Base-by-base conservation (phyloP, 1,140 invertebrate species). In the Geopemphigus sp. region DNA sequence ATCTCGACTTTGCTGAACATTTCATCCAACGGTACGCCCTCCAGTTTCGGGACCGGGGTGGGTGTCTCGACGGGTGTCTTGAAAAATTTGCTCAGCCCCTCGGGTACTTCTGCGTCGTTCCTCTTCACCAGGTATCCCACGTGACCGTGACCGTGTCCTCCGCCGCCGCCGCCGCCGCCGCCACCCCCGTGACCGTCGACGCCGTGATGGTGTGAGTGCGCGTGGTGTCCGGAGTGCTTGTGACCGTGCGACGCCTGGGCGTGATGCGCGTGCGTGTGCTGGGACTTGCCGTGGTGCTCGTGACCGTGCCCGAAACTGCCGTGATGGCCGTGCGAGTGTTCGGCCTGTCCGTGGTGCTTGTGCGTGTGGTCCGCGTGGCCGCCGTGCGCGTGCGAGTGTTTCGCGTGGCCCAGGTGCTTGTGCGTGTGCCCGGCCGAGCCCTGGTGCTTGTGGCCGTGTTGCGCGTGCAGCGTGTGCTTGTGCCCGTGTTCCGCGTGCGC, bases 291-390 rank as follows among this genome's bases (percentile, higher is more conserved):
- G 32, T 82, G 80, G 45, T 82, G 81, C 26, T 82, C 70, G 54
- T 82, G 81, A 6, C 72, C 80, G 39, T 82, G 81, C 2, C 80
- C 81, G 54, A 80, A 80, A 63, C 81, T 72, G 11, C 81, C 81
- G 29, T 80, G 80, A 45, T 82, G 81, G 5, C 80, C 81, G 47
- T 82, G 81, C n/a, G 81, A 81, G 54, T 82, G 81, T 19, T 82
- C 68, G 0, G 81, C 81, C 14, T 81, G 80, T 5, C 80, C 81
- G 39, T 81, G 73, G 22, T 82, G 81, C 63, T 82, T 82, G 56
- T 82, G 81, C 17, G 61, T 57, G 68, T 82, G 82, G 56, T 81
- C 82, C 4, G 80, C 82, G 26, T 66, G 54, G 32, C 82, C 82
- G 10, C 59, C 47, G 56, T 81, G 80, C 12, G 68, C 78, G 50